Evolutionary conservation across 2,113 vertebrate genomes (phyloP), one percentile per base, ranked within the genome.

Genomic region (Prionailurus viverrinus): DNA sequence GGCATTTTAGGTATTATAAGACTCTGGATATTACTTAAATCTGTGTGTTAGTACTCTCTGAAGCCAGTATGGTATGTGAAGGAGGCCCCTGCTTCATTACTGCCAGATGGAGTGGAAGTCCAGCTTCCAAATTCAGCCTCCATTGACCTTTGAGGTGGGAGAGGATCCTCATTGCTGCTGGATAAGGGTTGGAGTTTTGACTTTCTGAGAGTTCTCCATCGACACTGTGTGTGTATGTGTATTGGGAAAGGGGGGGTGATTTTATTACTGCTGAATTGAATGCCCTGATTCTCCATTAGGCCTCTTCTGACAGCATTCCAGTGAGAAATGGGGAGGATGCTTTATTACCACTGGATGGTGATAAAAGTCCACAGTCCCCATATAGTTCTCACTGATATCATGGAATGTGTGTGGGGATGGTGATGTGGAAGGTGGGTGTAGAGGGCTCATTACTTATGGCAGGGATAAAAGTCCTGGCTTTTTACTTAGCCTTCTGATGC

Each of bases 341-440:
- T 33, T 58, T 21, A 58, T 69, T 21, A 73, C 27, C 36, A 58
- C 21, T 36, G 53, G 14, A 31, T 48, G 29, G 14, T 61, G 25
- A 66, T 48, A 2, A 83, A 83, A 83, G 79, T 45, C 31, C 1
- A 29, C 29, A 41, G 31, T 36, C 15, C 12, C 31, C 53, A 74
- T 18, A 63, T 12, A 36, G 31, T 27, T 36, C 33, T 39, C 65
- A 25, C 65, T 82, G 51, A 58, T 41, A 71, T 41, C 19, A 82
- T 61, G 14, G 36, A 71, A 4, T 41, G 1, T 7, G 13, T 41
- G 68, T n/a, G 33, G 7, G 1, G 11, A 2, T 5, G 23, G 23
- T 5, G 23, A 21, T 5, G 13, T 23, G 11, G 21, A 13, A 11
- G 23, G 36, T 3, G 21, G 25, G 23, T 23, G 73, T 74, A 27